Conservation (phyloP, 1,140 invertebrate species). For the Aphaenogaster ashmeadi region DNA sequence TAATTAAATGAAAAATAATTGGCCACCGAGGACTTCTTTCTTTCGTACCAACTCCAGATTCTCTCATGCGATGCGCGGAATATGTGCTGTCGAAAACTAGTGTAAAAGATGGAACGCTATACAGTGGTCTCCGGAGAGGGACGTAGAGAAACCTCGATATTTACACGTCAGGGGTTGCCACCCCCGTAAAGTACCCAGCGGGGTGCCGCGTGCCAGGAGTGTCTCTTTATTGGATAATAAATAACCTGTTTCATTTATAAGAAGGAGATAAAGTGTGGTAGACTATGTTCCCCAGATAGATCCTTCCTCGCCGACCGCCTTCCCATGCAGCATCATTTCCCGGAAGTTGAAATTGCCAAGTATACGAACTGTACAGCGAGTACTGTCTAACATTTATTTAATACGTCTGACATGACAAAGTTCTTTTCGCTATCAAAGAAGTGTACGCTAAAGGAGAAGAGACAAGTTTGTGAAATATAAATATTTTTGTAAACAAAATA, state of each 20-base stretch:
- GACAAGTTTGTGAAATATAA: conserved; percentile 4
- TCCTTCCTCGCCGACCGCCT: conserved; percentile 46
- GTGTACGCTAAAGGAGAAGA: not conserved
- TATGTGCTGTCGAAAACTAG: conserved; percentile 66
- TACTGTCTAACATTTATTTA: conserved; percentile 62
- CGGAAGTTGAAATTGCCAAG: conserved; percentile 43
- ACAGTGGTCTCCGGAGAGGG: conserved; percentile 64
- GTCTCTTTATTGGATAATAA: conserved; percentile 83
- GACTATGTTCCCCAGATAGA: conserved; percentile 65
- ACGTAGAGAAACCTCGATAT: conserved; percentile 75
- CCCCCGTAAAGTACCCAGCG: conserved; percentile 67
- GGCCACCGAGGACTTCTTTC: not conserved
- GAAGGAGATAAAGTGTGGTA: conserved; percentile 74
- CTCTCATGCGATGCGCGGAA: conserved; percentile 12
- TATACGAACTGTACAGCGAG: conserved; percentile 9
- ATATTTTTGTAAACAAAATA: not conserved
- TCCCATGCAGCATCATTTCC: not conserved
- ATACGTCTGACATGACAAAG: not conserved
- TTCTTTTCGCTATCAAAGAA: not conserved
- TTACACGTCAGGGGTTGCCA: conserved; percentile 77
- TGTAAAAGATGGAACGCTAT: conserved; percentile 67
- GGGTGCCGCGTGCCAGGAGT: conserved; percentile 72
- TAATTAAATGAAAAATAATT: conserved; percentile 14
- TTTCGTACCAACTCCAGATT: conserved; percentile 8
- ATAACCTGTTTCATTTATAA: conserved; percentile 82